Conservation (phyloP, 2,797 vertebrate species). For the Megaceryle alcyon region DNA sequence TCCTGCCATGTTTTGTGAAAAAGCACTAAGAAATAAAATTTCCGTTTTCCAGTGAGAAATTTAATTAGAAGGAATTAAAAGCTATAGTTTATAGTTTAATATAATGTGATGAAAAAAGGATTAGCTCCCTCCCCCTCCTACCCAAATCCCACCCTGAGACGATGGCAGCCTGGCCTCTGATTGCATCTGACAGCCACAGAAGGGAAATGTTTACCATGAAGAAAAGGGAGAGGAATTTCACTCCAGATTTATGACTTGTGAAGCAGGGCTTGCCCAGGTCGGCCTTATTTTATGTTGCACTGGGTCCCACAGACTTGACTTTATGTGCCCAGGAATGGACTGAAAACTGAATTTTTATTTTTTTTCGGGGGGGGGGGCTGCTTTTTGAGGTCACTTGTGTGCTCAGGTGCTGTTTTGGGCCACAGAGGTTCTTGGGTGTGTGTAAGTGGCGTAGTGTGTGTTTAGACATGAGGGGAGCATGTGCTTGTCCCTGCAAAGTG, state of each 20-base stretch:
- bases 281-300: not conserved
- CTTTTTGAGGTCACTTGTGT: not conserved
- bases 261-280: not conserved
- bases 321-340: not conserved
- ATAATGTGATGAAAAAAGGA: conserved; percentile 48
- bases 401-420: not conserved
- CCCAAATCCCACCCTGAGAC: not conserved
- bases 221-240: conserved; percentile 6
- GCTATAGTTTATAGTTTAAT: conserved; percentile 49
- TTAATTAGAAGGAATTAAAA: conserved; percentile 57
- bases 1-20: not conserved
- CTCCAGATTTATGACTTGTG: conserved; percentile 19
- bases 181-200: not conserved
- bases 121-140: not conserved
- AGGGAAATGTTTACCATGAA: not conserved
- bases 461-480: fast-evolving
- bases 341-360: not conserved
- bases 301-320: not conserved
- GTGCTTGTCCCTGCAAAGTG: not conserved
- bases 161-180: not conserved
- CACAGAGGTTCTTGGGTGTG: not conserved
- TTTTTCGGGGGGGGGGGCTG: not conserved
- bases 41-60: not conserved
- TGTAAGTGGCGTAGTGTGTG: not conserved
- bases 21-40: not conserved